Base-by-base conservation (phyloP, 2,113 vertebrate genomes). In the Semnornis frantzii region DNA sequence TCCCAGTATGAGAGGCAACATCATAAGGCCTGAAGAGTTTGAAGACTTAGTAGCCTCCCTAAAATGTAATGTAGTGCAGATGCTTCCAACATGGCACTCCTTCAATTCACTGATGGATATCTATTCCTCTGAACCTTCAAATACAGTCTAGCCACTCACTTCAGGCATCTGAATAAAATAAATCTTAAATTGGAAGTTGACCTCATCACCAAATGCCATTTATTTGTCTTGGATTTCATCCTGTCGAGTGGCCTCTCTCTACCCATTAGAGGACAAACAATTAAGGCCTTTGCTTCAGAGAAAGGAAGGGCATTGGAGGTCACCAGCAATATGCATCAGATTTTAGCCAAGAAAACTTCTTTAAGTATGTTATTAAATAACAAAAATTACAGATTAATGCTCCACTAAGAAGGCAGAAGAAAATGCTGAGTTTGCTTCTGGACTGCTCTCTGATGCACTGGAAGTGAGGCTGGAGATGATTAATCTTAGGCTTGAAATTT, bases 281-380 rank as follows among this genome's bases (percentile, higher is more conserved):
- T 92, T 88, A 94, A 85, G 82, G 72, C 50, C 54, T 94, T 92
- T 85, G 79, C 69, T 95, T 94, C 66, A 62, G 85, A 59, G 85
- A 94, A 90, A 87, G 87, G 87, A 87, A 96, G 93, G 87, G 88
- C 87, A 86, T 23, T 83, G 82, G 54, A 95, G 91, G 91, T 96
- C 95, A 0, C 60, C 72, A 85, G 94, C 54, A 64, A 25, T 83
- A 52, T 69, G 82, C 31, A 89, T 78, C 83, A 81, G 70, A 86
- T 90, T 93, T 88, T 92, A 90, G 92, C 96, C 93, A 96, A 96
- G 88, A 94, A 96, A 93, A 75, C 76, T 96, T 93, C 57, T 84
- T 17, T 62, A 89, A 68, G 76, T 72, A 65, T 91, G 72, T 90
- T 91, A 95, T 75, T 95, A 93, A 96, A 94, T 95, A 79, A 95